phyloP scores from a whole-genome alignment of 1,140 invertebrate species.

The Campoletis sonorensis region DNA sequence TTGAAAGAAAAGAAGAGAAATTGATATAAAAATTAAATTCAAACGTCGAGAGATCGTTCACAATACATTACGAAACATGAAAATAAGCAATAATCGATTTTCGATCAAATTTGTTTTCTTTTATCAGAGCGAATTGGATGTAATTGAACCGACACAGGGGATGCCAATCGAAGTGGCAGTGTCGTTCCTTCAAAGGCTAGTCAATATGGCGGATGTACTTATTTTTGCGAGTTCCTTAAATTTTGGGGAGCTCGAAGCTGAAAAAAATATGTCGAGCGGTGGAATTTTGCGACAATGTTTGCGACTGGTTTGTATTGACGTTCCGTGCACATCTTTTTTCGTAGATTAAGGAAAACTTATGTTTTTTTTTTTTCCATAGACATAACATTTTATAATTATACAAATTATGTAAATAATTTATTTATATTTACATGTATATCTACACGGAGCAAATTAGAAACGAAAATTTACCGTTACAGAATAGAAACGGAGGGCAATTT shows the following conservation, averaged over 20 bases:
- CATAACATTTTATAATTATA: too few relatives aligned
- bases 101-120: conserved; percentile 50
- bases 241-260: conserved; percentile 98
- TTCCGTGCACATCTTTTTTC: background rate
- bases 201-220: conserved; percentile 98
- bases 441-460: too few relatives aligned
- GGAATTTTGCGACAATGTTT: conserved; percentile 98
- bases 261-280: conserved; percentile 99
- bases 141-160: conserved; percentile 98
- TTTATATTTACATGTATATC: conserved; percentile 24
- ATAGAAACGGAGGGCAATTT: too few relatives aligned
- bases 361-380: too few relatives aligned
- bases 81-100: too few relatives aligned
- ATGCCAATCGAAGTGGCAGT: conserved; percentile 99
- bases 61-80: conserved; percentile 1
- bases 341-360: background rate
- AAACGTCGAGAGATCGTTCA: background rate
- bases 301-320: conserved; percentile 86
- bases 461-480: too few relatives aligned
- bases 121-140: conserved; percentile 95
- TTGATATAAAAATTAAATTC: conserved; percentile 32
- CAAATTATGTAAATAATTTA: too few relatives aligned
- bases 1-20: conserved; percentile 6
- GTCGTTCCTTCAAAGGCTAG: conserved; percentile 96
- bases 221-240: conserved; percentile 98